A percentile compares a stretch with the other conserved stretches of the same genome.
Conservation (phyloP, 2,113 vertebrate genomes). For the Marmota monax region DNA sequence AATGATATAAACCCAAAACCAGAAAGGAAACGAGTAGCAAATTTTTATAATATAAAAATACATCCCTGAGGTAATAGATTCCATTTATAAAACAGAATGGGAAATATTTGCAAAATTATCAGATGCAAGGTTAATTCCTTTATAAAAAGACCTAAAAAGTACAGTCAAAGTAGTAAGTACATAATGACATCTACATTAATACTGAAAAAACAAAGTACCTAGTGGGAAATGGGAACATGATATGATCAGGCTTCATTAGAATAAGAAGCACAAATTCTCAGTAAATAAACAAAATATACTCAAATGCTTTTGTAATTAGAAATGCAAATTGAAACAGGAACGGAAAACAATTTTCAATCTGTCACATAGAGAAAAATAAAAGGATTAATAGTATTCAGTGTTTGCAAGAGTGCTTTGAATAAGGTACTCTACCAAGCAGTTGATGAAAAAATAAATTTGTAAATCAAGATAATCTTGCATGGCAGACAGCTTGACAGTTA, state of each 20-base stretch:
- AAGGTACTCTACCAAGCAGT: not conserved
- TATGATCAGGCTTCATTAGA: not conserved
- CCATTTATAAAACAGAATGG: not conserved
- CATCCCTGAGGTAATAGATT: not conserved
- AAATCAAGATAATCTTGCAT: not conserved
- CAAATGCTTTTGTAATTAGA: not conserved
- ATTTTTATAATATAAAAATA: not conserved
- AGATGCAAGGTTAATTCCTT: not conserved
- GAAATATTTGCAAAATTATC: not conserved
- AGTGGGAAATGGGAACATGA: not conserved
- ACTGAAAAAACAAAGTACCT: not conserved
- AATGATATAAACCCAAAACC: not conserved
- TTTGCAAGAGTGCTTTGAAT: not conserved
- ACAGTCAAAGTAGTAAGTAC: not conserved
- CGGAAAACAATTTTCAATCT: not conserved
- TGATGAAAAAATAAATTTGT: not conserved
- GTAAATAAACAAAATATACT: not conserved
- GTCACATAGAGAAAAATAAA: not conserved
- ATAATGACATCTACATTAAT: not conserved
- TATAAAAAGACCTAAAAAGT: not conserved
- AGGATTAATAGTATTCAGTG: not conserved
- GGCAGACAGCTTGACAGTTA: not conserved
- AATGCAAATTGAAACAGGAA: constrained; percentile 29
- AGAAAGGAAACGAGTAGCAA: not conserved
- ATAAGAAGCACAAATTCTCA: not conserved